Evolutionary conservation across 2,113 vertebrate species (phyloP).

Genomic region (Pelvicachromis taeniatus): DNA sequence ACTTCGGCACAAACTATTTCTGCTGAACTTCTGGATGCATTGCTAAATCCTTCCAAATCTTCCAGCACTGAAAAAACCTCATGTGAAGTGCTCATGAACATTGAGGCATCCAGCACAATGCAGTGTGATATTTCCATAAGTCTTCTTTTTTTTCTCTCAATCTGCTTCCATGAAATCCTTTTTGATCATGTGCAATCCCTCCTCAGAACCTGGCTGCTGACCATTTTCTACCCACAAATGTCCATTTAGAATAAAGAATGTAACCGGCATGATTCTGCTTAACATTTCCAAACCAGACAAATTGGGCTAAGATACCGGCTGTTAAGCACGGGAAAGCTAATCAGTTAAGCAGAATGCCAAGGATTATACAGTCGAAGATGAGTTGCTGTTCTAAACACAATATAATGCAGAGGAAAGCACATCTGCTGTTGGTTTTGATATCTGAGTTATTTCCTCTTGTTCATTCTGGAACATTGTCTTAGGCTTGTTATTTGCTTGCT

Average conservation of each 20-base stretch:
- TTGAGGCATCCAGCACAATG: conserved; percentile 34
- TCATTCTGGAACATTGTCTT: conserved; percentile 33
- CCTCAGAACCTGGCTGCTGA: conserved; percentile 51
- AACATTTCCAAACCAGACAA: conserved; percentile 52
- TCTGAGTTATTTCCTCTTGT: conserved; percentile 14
- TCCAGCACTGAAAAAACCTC: not conserved
- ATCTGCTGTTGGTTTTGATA: conserved; percentile 48
- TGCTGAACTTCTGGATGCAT: not conserved
- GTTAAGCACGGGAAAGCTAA: conserved; percentile 48
- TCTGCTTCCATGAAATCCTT: conserved; percentile 55
- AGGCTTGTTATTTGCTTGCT: conserved; percentile 47
- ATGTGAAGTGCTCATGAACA: conserved; percentile 13
- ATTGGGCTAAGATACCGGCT: conserved; percentile 54
- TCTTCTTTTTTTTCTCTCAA: conserved; percentile 25
- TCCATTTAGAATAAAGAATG: conserved; percentile 45
- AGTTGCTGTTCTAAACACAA: conserved; percentile 45
- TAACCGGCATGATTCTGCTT: conserved; percentile 24
- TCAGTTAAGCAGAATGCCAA: conserved; percentile 52
- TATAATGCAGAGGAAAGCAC: conserved; percentile 22
- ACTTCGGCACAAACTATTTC: not conserved
- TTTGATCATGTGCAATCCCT: conserved; percentile 54
- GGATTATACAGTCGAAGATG: conserved; percentile 53
- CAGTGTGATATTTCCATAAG: conserved; percentile 43
- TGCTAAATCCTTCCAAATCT: conserved; percentile 13
- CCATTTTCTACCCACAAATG: conserved; percentile 44